A percentile compares a stretch with the other conserved stretches of the same genome.
Conservation (phyloP, 2,888 invertebrate species). For the Plagiodera versicolora region DNA sequence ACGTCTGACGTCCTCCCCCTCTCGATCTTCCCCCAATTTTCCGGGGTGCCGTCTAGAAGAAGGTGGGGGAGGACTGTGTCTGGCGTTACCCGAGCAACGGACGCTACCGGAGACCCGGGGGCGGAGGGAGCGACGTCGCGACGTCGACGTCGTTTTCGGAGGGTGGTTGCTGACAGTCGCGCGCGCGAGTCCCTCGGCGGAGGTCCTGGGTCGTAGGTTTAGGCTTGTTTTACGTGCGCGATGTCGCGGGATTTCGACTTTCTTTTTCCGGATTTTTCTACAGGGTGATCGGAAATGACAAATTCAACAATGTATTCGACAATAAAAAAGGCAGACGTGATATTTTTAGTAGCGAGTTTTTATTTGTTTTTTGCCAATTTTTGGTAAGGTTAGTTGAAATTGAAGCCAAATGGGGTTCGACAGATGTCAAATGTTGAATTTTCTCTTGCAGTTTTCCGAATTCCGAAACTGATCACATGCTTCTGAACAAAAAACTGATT, state of each 20-base stretch:
- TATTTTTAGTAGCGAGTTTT: neutral
- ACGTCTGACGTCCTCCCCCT: no score
- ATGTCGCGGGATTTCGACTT: no score
- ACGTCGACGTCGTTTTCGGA: neutral
- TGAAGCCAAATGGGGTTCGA: no score
- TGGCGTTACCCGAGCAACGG: slow-evolving; percentile 43
- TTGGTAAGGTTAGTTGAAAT: neutral
- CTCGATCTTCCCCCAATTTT: no score
- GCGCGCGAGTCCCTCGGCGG: neutral
- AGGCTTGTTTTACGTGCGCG: no score
- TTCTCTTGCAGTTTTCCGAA: no score
- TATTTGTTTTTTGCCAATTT: neutral
- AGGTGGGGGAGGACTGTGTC: slow-evolving; percentile 41
- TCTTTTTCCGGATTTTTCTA: no score
- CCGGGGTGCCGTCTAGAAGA: no score
- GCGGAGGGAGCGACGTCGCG: neutral
- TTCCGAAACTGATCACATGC: no score
- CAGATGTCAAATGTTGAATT: no score
- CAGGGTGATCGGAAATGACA: neutral
- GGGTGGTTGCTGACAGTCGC: neutral
- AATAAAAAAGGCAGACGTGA: neutral
- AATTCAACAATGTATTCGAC: neutral
- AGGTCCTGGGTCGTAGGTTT: no score
- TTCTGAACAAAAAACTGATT: no score
- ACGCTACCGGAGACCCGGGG: neutral